Base-by-base conservation (phyloP, 2,888 invertebrate species). In the Polylopha cassiicola region DNA sequence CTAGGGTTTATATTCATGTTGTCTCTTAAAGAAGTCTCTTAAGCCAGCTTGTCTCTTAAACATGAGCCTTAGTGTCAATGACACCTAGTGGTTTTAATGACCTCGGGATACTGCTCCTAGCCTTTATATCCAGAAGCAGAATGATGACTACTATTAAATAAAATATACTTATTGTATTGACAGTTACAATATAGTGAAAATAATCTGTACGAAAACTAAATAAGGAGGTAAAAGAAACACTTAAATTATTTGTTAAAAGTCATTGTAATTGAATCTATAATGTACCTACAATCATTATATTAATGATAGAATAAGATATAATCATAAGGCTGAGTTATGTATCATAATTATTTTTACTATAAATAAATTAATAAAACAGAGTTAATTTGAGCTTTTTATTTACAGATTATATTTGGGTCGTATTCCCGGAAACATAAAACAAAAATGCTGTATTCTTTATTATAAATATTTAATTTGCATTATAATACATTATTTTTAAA, bases 301-400 rank as follows among this genome's bases (percentile, higher is more conserved):
- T 61, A 63, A 67, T 69, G 61, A 56, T 59, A 54, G 57, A 36
- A 15, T 61, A 58, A 48, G 31, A 37, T 48, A 43, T 52, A 50
- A 65, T 60, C 51, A 67, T 73, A 74, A 74, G 75, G 74, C 74
- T 75, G 75, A 73, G 59, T 49, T 46, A 47, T 57, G 50, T 50
- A 47, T 52, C 37, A 59, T 52, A 55, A 49, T 57, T 62, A 73
- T 71, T 68, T 72, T 72, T 53, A 71, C 21, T 41, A 61, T 58
- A 30, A 44, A 70, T 71, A 67, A 69, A 71, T 73, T 58, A 38
- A 48, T 55, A 45, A 47, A 47, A 53, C 55, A 56, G 56, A 64
- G 50, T 55, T 53, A 42, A 46, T 47, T 50, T 37, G 21, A 21
- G 13, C 31, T 37, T 53, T 53, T 60, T 39, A 34, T 50, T 48